A percentile compares a stretch with the other conserved stretches of the same genome.
Conservation (phyloP, 2,797 vertebrate genomes). For the Phrynocephalus guinanensis region DNA sequence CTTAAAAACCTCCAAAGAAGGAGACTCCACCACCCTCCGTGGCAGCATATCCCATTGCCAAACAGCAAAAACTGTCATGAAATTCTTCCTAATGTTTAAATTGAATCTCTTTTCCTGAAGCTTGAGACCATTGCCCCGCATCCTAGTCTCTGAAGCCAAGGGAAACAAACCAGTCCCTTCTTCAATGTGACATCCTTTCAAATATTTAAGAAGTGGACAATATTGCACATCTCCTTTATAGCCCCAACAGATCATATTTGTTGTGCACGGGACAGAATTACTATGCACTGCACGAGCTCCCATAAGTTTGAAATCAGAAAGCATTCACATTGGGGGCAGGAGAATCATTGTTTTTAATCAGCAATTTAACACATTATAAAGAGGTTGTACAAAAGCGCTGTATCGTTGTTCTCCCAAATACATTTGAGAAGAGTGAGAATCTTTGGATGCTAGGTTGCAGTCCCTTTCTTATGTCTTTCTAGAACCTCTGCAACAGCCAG, state of each 20-base stretch:
- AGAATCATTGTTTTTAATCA: background rate
- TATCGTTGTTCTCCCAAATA: background rate
- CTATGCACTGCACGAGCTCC: background rate
- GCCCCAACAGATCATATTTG: background rate
- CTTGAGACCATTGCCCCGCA: too few relatives aligned
- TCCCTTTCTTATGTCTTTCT: constrained; percentile 55
- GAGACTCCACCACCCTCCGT: too few relatives aligned
- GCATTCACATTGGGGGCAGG: background rate
- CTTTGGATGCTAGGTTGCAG: constrained; percentile 36
- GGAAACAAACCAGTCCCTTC: too few relatives aligned
- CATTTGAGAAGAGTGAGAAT: constrained; percentile 34
- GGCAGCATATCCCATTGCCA: too few relatives aligned
- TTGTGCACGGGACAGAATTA: background rate
- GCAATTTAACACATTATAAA: constrained; percentile 11
- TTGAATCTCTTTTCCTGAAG: too few relatives aligned
- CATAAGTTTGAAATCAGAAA: background rate
- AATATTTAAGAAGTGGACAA: background rate
- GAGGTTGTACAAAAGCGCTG: background rate
- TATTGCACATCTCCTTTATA: background rate
- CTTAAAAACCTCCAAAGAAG: too few relatives aligned
- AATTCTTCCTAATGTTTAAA: too few relatives aligned
- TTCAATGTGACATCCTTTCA: too few relatives aligned
- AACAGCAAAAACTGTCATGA: too few relatives aligned
- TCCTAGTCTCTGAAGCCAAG: too few relatives aligned
- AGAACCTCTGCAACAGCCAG: constrained; percentile 23